Evolutionary conservation across 2,888 invertebrate genomes (phyloP), one percentile per base, ranked within the genome.

Genomic region (Oscheius onirici): DNA sequence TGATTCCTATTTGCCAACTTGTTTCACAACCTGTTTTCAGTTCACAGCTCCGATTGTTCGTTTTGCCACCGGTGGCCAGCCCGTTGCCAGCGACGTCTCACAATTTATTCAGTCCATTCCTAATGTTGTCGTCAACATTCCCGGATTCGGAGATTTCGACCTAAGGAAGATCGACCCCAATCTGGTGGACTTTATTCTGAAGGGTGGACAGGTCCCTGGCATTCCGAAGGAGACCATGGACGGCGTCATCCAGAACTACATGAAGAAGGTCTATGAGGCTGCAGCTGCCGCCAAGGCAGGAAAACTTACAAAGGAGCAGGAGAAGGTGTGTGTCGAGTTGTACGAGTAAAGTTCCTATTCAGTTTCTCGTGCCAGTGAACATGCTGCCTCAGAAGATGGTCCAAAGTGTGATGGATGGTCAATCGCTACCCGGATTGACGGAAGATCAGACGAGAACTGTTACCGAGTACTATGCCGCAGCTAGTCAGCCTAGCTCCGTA

Each of bases 121-220:
- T 1, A 83, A 77, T 34, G 74, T 86, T 73, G 72, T 86, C 28
- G 84, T 87, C 43, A 84, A 84, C 55, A 77, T 86, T 24, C 86
- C 86, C 11, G 86, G 86, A 13, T 76, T 83, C 24, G 86, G 86
- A 22, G 75, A 79, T 60, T 75, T 86, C 51, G 85, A 86, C 71
- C 44, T 87, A 46, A 79, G 78, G 69, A 81, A 86, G 78, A 75
- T 82, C 11, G 46, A 58, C 20, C 55, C 55, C 10, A 46, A 28
- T 22, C 10, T 65, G 11, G 22, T 60, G 15, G 60, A 60, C 44
- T 43, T 22, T 20, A 83, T 87, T n/a, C 71, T 88, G 57, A 78
- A 78, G 3, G 87, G 87, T 10, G 87, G 86, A 5, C 78, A 79
- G 46, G 81, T 87, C 41, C 87, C 87, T 6, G 82, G 82, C 20